These are phyloP conservation scores for Sycon ciliatum DNA, from an alignment of 37 sponge, comb jelly and placozoan species.

Conservation along the genomic window DNA sequence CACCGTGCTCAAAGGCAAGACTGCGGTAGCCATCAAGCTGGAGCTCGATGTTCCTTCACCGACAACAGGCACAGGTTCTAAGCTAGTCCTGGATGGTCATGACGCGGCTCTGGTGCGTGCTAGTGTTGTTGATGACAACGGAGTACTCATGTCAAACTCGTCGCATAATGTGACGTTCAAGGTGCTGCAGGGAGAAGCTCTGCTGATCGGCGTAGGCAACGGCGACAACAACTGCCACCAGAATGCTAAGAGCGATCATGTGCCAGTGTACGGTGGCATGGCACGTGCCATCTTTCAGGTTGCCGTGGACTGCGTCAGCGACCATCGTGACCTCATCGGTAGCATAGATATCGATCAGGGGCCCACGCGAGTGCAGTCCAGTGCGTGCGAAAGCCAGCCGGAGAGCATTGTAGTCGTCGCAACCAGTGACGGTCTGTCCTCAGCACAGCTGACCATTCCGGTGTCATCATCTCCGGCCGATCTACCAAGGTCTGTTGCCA, in stretches of 20 bases:
- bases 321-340: too few relatives aligned
- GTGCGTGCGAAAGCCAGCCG: not conserved
- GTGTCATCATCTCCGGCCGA: too few relatives aligned
- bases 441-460: constrained; percentile 34
- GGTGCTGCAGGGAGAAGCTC: constrained; percentile 38
- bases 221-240: constrained; percentile 48
- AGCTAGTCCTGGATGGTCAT: constrained; percentile 48
- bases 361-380: constrained; percentile 27
- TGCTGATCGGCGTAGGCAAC: constrained; percentile 48
- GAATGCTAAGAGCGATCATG: constrained; percentile 34
- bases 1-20: constrained; percentile 28
- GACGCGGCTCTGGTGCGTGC: constrained; percentile 52
- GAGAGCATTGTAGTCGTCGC: constrained; percentile 30
- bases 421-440: too few relatives aligned
- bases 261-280: constrained; percentile 48
- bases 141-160: constrained; percentile 25
- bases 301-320: constrained; percentile 25
- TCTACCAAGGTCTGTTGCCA: too few relatives aligned
- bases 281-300: constrained; percentile 46
- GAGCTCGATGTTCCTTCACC: constrained; percentile 30
- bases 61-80: constrained; percentile 38
- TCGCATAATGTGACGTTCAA: constrained; percentile 41
- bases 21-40: constrained; percentile 10
- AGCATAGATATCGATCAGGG: constrained; percentile 49
- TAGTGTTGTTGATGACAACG: constrained; percentile 30